phyloP scores from a whole-genome alignment of 2,888 invertebrate species.

The Epinotia brunnichana region DNA sequence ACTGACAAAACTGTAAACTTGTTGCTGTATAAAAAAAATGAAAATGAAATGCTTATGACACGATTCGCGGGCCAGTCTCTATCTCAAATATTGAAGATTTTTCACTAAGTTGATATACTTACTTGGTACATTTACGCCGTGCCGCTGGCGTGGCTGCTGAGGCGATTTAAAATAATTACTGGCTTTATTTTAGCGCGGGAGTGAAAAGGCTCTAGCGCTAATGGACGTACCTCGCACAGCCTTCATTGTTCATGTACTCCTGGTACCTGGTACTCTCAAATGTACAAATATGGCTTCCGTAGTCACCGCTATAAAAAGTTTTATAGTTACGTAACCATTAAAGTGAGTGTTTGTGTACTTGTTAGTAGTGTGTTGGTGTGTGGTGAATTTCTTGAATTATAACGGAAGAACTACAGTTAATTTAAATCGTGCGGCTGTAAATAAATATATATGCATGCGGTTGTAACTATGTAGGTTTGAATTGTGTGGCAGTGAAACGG shows the following conservation, averaged over 20 bases:
- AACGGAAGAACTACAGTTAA: too few species aligned
- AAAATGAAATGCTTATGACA: neutral
- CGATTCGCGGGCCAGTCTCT: neutral
- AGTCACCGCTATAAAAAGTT: neutral
- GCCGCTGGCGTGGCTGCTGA: slow-evolving; percentile 46
- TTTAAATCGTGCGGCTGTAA: too few species aligned
- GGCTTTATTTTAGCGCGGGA: slow-evolving; percentile 41
- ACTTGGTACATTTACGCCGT: slow-evolving; percentile 31
- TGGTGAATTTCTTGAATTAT: too few species aligned
- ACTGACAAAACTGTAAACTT: too few species aligned
- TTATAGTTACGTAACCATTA: neutral
- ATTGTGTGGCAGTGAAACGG: too few species aligned
- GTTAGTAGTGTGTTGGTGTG: too few species aligned
- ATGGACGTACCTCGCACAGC: slow-evolving; percentile 36
- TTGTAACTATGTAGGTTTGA: too few species aligned
- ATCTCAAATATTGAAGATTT: neutral
- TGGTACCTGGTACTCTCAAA: slow-evolving; percentile 6
- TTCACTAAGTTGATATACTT: slow-evolving; percentile 13
- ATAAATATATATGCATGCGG: too few species aligned
- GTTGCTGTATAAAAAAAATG: too few species aligned
- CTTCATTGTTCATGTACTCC: slow-evolving; percentile 36
- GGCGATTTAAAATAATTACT: slow-evolving; percentile 61
- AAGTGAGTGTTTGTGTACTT: too few species aligned
- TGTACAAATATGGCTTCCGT: slow-evolving; percentile 5
- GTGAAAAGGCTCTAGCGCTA: slow-evolving; percentile 45